Evolutionary conservation across 1,140 invertebrate species (phyloP).

Genomic region (Epicauta chinensis): DNA sequence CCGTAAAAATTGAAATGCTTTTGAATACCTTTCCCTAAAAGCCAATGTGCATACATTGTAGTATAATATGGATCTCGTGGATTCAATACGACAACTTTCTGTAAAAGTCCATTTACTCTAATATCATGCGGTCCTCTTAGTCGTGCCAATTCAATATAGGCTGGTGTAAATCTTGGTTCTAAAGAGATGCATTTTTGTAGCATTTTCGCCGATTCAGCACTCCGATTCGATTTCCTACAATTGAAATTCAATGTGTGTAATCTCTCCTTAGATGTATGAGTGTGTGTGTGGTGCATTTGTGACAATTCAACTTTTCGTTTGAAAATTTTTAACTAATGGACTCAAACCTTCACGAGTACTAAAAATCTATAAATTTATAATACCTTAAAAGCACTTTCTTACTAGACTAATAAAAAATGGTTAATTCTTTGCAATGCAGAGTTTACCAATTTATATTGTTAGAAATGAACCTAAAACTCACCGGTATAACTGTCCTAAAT

Average conservation of each 20-base stretch:
- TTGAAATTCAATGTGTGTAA: slow-evolving; percentile 7
- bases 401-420: too few relatives aligned
- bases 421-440: too few relatives aligned
- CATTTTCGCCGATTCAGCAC: slow-evolving; percentile 58
- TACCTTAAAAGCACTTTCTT: neutral
- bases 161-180: slow-evolving; percentile 60
- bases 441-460: too few relatives aligned
- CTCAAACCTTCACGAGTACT: too few relatives aligned
- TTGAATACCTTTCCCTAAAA: slow-evolving; percentile 53
- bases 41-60: slow-evolving; percentile 61
- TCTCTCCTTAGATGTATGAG: neutral
- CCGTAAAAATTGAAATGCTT: too few relatives aligned
- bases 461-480: slow-evolving; percentile 37
- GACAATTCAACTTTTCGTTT: too few relatives aligned
- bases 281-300: too few relatives aligned
- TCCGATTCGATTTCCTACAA: slow-evolving; percentile 59
- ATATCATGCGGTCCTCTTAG: slow-evolving; percentile 47
- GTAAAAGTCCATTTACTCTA: slow-evolving; percentile 48
- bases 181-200: slow-evolving; percentile 58
- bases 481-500: slow-evolving; percentile 78
- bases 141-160: slow-evolving; percentile 59
- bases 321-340: too few relatives aligned
- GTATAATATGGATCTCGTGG: slow-evolving; percentile 61
- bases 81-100: slow-evolving; percentile 54
- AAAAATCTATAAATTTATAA: too few relatives aligned